phyloP scores from a whole-genome alignment of 2,888 invertebrate genomes.

The Synanthedon vespiformis region DNA sequence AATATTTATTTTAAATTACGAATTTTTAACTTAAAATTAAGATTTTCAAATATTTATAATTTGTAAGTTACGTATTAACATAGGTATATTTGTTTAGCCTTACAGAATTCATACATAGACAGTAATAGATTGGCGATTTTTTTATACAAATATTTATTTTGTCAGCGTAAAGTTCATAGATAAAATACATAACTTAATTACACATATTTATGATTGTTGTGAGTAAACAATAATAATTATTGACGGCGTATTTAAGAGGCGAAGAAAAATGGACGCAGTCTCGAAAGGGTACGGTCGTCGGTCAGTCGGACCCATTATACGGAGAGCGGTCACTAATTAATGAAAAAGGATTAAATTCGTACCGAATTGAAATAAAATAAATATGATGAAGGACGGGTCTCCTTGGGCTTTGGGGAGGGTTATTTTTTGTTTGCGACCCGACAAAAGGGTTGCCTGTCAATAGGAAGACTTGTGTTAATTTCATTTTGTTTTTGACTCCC shows the following conservation, averaged over 20 bases:
- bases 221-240: conserved; percentile 10
- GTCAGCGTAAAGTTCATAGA: too few species aligned
- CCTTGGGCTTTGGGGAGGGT: conserved; percentile 27
- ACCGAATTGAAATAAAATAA: conserved; percentile 69
- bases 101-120: too few species aligned
- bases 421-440: background rate
- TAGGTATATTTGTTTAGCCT: too few species aligned
- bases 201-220: too few species aligned
- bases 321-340: conserved; percentile 65
- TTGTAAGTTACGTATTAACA: too few species aligned
- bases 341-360: conserved; percentile 71
- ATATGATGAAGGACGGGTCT: conserved; percentile 60
- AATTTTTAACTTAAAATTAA: too few species aligned
- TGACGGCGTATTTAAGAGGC: conserved; percentile 23
- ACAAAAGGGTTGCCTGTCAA: background rate
- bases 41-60: too few species aligned
- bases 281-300: conserved; percentile 18
- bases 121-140: too few species aligned
- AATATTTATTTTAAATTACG: too few species aligned
- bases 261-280: conserved; percentile 63
- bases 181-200: too few species aligned
- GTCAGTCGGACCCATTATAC: conserved; percentile 40
- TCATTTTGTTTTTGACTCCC: background rate
- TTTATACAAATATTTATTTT: too few species aligned
- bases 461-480: background rate